Conservation (phyloP, 2,888 invertebrate species). For the Dryomyza anilis region DNA sequence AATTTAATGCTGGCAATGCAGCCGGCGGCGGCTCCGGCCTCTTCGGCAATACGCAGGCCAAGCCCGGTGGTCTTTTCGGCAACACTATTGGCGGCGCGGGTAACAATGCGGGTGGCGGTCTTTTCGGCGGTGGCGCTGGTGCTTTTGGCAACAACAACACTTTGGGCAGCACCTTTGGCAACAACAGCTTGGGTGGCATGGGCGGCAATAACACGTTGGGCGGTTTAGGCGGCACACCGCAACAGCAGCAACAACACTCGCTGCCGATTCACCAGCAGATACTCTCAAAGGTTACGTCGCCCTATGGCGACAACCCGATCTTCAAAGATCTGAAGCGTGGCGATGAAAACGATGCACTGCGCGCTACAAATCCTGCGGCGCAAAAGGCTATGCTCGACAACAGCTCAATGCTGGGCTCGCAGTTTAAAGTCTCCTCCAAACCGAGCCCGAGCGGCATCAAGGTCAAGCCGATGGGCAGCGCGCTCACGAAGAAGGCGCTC, state of each 20-base stretch:
- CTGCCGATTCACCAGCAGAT: slow-evolving; percentile 74
- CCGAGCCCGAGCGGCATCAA: slow-evolving; percentile 64
- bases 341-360: slow-evolving; percentile 68
- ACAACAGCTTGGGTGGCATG: slow-evolving; percentile 38
- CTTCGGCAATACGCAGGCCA: slow-evolving; percentile 63
- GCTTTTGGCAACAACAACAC: slow-evolving; percentile 45
- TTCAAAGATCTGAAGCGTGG: slow-evolving; percentile 72
- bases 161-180: slow-evolving; percentile 44
- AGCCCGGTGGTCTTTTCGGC: slow-evolving; percentile 60
- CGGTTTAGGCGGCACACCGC: slow-evolving; percentile 39
- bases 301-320: slow-evolving; percentile 87
- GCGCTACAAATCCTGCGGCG: slow-evolving; percentile 74
- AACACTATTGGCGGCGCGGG: slow-evolving; percentile 43
- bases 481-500: slow-evolving; percentile 68
- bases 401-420: slow-evolving; percentile 39
- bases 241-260: slow-evolving; percentile 52
- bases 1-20: slow-evolving; percentile 51
- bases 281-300: slow-evolving; percentile 75
- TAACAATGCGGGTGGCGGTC: slow-evolving; percentile 39
- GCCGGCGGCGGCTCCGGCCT: slow-evolving; percentile 54
- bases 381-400: slow-evolving; percentile 70
- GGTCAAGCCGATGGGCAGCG: slow-evolving; percentile 53
- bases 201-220: slow-evolving; percentile 41
- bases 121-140: slow-evolving; percentile 63
- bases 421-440: slow-evolving; percentile 68